Percentiles rank a stretch among this genome's conserved stretches.
These are phyloP conservation scores for Drosophila subsilvestris DNA, from an alignment of 2,888 invertebrate species.

Conservation along the genomic window DNA sequence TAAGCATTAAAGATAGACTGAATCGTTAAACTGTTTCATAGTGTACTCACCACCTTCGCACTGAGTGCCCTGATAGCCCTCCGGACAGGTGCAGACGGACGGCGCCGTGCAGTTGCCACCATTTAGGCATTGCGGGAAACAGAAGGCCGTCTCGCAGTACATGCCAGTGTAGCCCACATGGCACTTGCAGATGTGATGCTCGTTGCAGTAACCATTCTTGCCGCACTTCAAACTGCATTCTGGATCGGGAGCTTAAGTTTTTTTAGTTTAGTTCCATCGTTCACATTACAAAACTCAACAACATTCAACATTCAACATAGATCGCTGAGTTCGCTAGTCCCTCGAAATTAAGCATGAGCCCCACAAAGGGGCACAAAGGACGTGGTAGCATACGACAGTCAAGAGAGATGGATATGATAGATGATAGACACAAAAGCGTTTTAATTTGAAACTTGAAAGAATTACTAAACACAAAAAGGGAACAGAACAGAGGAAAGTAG, in stretches of 20 bases:
- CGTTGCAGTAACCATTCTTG: constrained; percentile 93
- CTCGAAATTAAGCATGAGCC: neutral
- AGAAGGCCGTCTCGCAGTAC: constrained; percentile 94
- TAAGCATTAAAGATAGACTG: constrained; percentile 29
- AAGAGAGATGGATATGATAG: constrained; percentile 1
- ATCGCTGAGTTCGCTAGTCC: neutral
- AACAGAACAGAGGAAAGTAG: neutral
- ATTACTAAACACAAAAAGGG: no score
- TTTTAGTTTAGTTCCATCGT: constrained; percentile 70
- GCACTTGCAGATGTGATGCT: constrained; percentile 93
- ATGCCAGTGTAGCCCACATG: constrained; percentile 96
- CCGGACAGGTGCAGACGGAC: constrained; percentile 93
- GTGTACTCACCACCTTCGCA: constrained; percentile 93
- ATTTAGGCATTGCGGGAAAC: constrained; percentile 96
- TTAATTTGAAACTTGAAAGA: neutral
- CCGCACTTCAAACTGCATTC: constrained; percentile 95
- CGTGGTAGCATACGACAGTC: constrained; percentile 8
- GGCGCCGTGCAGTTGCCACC: constrained; percentile 96
- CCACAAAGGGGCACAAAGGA: constrained; percentile 5
- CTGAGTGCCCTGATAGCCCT: constrained; percentile 95
- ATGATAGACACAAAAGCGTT: constrained; percentile 15
- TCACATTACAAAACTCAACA: constrained; percentile 23
- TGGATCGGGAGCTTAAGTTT: constrained; percentile 90
- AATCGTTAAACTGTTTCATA: neutral
- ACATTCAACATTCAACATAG: constrained; percentile 8